Conservation (phyloP, 2,797 vertebrate species). For the Lemur catta region DNA sequence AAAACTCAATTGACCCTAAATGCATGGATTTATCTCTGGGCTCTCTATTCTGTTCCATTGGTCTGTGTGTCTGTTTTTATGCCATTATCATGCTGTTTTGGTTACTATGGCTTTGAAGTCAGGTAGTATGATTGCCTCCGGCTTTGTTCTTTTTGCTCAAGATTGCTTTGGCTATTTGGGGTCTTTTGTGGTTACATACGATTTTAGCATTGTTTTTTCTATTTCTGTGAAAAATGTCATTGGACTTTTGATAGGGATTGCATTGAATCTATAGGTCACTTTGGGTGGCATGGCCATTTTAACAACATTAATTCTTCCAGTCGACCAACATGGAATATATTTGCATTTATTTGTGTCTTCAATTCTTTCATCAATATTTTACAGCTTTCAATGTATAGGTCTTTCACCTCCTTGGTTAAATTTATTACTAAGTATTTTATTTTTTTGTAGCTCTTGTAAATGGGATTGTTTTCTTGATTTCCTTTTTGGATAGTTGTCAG, state of each 20-base stretch:
- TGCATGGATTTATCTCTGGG: background rate
- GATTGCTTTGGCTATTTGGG: background rate
- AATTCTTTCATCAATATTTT: too few species aligned
- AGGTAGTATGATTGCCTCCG: background rate
- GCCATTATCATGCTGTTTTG: background rate
- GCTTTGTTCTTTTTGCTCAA: background rate
- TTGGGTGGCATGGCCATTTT: background rate
- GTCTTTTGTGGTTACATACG: background rate
- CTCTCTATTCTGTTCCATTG: background rate
- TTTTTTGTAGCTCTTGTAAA: background rate
- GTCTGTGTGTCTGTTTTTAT: background rate
- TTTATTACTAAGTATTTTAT: background rate
- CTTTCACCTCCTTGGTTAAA: background rate
- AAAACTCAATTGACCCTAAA: background rate
- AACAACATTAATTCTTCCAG: background rate
- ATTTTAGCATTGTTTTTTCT: background rate
- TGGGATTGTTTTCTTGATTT: background rate
- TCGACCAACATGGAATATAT: background rate
- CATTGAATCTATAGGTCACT: background rate
- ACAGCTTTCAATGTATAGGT: background rate
- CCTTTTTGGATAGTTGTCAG: background rate
- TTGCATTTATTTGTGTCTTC: background rate
- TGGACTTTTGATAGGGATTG: background rate
- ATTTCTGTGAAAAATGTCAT: background rate
- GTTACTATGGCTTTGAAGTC: background rate